Conservation (phyloP, 2,113 vertebrate genomes). For the Caracal caracal region DNA sequence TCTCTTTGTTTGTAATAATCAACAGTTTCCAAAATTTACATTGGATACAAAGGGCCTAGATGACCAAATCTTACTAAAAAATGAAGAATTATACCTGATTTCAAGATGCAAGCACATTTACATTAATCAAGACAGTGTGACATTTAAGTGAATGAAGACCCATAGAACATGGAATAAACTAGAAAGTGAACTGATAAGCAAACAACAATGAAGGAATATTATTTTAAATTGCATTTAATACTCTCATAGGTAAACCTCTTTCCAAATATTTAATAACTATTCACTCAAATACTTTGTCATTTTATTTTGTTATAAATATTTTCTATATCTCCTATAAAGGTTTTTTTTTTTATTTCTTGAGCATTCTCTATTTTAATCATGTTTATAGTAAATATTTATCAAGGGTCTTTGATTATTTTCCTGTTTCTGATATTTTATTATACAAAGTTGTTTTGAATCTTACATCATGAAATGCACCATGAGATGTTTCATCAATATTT, state of each 20-base stretch:
- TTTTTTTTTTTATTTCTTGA: background rate
- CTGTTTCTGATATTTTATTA: background rate
- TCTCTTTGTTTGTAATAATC: background rate
- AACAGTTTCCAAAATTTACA: background rate
- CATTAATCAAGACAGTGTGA: background rate
- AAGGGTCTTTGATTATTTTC: background rate
- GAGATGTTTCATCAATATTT: background rate
- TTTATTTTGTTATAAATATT: background rate
- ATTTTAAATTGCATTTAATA: background rate
- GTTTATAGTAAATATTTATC: background rate
- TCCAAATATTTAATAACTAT: background rate
- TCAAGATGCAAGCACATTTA: background rate
- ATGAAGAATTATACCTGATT: background rate
- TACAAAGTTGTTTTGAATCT: background rate
- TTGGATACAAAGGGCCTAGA: background rate
- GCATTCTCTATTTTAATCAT: background rate
- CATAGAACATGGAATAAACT: background rate
- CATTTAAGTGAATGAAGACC: background rate
- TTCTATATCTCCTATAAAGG: background rate
- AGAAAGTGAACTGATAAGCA: background rate
- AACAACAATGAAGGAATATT: background rate
- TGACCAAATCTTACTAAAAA: background rate
- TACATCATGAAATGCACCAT: background rate
- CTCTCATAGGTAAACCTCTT: background rate
- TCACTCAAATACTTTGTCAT: background rate